These are phyloP conservation scores for Cryptus armator DNA, from an alignment of 2,888 invertebrate species.

Conservation along the genomic window DNA sequence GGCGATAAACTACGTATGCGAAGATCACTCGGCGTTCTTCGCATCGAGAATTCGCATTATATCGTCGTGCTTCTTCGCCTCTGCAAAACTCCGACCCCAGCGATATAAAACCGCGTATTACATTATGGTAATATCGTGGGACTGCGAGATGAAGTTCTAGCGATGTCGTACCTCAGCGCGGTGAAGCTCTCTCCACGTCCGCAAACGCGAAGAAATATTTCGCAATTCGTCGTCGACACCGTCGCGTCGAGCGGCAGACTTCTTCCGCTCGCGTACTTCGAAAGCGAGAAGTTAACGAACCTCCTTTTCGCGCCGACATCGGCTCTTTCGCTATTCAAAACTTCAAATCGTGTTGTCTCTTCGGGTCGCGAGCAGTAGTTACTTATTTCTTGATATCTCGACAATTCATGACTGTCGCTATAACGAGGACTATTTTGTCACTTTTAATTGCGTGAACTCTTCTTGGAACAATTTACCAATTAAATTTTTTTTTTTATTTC, in stretches of 20 bases:
- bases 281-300: conserved; percentile 50
- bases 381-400: conserved; percentile 26
- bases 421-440: conserved; percentile 22
- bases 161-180: neutral
- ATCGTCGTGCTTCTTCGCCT: neutral
- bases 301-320: conserved; percentile 4
- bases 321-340: conserved; percentile 37
- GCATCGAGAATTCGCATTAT: too few relatives aligned
- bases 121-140: conserved; percentile 18
- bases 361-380: neutral
- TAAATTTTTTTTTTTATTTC: neutral
- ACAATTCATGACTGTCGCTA: neutral
- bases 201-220: conserved; percentile 2
- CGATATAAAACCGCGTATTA: conserved; percentile 4
- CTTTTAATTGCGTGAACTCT: neutral
- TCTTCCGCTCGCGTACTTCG: conserved; percentile 17
- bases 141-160: conserved; percentile 15
- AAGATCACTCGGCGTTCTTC: too few relatives aligned
- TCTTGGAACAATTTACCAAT: neutral
- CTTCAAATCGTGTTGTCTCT: conserved; percentile 29
- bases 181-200: neutral
- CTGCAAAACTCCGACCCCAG: neutral
- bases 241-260: neutral
- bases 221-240: conserved; percentile 3
- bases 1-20: too few relatives aligned